Evolutionary conservation across 2,797 vertebrate genomes (phyloP), one percentile per base, ranked within the genome.

Genomic region (Pempheris klunzingeri): DNA sequence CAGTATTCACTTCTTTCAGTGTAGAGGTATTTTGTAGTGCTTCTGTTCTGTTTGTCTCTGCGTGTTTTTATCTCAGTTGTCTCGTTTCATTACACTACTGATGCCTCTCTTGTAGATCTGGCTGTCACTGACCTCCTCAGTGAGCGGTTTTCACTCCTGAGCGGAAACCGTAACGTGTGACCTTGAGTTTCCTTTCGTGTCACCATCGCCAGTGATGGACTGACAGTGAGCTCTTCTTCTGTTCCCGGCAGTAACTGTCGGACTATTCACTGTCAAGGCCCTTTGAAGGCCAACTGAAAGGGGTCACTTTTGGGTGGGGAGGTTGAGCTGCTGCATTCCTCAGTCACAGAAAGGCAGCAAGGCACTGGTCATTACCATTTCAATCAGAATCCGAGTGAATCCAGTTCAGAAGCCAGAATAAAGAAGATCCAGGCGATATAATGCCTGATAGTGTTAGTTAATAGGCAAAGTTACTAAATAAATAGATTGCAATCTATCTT

Each of bases 231-330:
- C 73, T 78, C 68, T 67, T 78, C 70, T 58, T 77, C 55, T 50
- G 5, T 63, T 68, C 28, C 73, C 39, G 59, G 53, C 78, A 41
- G 43, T 36, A n/a, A 47, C 69, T 49, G 75, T 71, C 2, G 14
- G 32, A 14, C 47, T 57, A 43, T 84, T 80, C 67, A 64, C 61
- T 20, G 41, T 73, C 72, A 14, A 28, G 15, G 47, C 36, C 26
- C 79, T 85, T 81, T 75, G 76, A 88, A 80, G 66, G 61, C 50
- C n/a, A 24, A 63, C 30, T 61, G 67, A 72, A 71, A 74, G 73
- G 43, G 71, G 76, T 78, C 68, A 75, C 24, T 71, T 71, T 66
- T 69, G 53, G 81, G n/a, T 17, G 61, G 58, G 41, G 66, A 68
- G 58, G 69, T 67, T 28, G 63, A 47, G 70, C 58, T 49, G 43